Conservation (phyloP, 1,140 invertebrate species). For the Drosophila setifemur region DNA sequence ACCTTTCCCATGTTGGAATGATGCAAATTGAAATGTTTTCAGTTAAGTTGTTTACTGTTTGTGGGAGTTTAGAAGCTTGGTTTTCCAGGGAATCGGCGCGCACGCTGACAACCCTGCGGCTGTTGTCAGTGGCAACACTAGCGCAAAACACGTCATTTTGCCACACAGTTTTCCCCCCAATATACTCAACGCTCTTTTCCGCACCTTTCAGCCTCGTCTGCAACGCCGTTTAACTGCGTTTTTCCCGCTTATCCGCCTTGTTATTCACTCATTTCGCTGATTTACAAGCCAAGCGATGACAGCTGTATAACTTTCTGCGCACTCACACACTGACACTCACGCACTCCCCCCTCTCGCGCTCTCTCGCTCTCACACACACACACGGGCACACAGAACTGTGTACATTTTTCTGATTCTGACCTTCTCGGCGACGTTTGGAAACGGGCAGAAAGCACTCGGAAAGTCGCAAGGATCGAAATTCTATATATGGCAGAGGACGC, state of each 20-base stretch:
- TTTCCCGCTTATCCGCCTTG: slow-evolving; percentile 43
- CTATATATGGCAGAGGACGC: not conserved
- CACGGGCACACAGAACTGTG: slow-evolving; percentile 42
- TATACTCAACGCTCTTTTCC: not conserved
- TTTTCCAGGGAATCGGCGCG: too few species aligned
- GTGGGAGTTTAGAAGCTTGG: too few species aligned
- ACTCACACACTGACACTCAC: slow-evolving; percentile 38
- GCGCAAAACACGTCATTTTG: slow-evolving; percentile 54
- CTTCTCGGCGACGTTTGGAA: slow-evolving; percentile 56
- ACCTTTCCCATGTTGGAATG: too few species aligned
- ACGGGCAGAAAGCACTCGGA: slow-evolving; percentile 23
- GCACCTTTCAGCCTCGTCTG: not conserved
- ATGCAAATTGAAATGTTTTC: too few species aligned
- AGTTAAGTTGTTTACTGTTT: too few species aligned
- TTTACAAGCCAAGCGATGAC: slow-evolving; percentile 27
- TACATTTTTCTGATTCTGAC: slow-evolving; percentile 68
- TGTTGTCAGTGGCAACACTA: slow-evolving; percentile 58
- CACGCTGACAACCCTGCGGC: slow-evolving; percentile 31
- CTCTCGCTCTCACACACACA: slow-evolving; percentile 10
- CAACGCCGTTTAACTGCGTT: slow-evolving; percentile 39
- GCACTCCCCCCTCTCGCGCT: slow-evolving; percentile 7
- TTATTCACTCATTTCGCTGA: slow-evolving; percentile 52
- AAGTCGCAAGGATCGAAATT: too few species aligned
- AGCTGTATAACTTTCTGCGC: slow-evolving; percentile 51
- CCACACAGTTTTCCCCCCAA: slow-evolving; percentile 20